A percentile compares a stretch with the other conserved stretches of the same genome.
Conservation (phyloP, 2,797 vertebrate species). For the Mallotus villosus region DNA sequence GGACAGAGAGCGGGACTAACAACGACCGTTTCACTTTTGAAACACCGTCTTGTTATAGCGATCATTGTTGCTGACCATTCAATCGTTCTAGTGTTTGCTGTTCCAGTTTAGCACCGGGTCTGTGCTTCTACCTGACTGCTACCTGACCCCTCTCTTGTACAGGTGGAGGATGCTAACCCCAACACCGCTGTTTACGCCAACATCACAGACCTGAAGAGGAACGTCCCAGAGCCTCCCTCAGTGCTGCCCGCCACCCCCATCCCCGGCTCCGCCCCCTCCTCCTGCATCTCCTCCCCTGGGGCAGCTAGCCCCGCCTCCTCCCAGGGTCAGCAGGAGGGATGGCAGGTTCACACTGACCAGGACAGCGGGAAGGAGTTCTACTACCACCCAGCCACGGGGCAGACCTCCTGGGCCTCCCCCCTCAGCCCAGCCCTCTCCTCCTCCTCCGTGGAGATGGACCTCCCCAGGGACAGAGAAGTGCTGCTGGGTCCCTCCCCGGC, state of each 20-base stretch:
- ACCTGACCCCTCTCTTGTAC: constrained; percentile 27
- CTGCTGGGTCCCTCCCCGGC: background rate
- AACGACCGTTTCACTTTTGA: too few species aligned
- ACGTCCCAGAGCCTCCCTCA: background rate
- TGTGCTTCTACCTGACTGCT: background rate
- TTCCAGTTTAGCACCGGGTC: too few species aligned
- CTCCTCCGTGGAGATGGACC: constrained; percentile 34
- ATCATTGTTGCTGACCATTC: too few species aligned
- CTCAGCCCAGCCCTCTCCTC: constrained; percentile 35
- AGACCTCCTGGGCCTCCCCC: constrained; percentile 84
- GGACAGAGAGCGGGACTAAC: too few species aligned
- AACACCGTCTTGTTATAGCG: too few species aligned
- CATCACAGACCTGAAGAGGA: constrained; percentile 71
- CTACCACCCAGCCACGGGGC: constrained; percentile 77
- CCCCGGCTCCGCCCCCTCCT: constrained; percentile 5
- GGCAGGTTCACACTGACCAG: constrained; percentile 83
- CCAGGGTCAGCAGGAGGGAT: constrained; percentile 52
- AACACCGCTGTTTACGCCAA: constrained; percentile 78
- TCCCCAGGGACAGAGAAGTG: constrained; percentile 17
- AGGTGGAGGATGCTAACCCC: constrained; percentile 46
- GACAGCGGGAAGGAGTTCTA: constrained; percentile 79
- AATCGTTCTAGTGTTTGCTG: too few species aligned
- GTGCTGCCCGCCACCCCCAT: background rate
- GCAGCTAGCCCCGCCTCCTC: constrained; percentile 39
- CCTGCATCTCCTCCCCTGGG: constrained; percentile 13